phyloP scores from a whole-genome alignment of 2,888 invertebrate genomes.

The Andricus curvator region DNA sequence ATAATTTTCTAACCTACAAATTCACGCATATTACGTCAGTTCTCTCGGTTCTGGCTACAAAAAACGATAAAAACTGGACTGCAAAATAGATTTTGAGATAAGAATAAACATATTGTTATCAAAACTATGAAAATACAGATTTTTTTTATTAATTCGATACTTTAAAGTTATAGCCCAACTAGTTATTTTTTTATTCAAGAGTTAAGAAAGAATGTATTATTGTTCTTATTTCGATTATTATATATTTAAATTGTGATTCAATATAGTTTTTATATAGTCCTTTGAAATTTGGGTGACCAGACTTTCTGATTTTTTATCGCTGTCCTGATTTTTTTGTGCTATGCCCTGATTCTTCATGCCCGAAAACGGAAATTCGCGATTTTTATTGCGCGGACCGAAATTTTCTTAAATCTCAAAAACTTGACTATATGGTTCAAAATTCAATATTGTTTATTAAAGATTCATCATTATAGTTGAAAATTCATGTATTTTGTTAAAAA shows the following conservation, averaged over 20 bases:
- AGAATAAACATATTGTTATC: background rate
- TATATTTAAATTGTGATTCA: background rate
- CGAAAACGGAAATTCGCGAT: too few species aligned
- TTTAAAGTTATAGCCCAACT: background rate
- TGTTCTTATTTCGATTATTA: background rate
- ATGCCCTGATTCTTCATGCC: too few species aligned
- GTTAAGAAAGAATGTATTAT: background rate
- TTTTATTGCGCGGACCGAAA: too few species aligned
- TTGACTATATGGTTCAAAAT: too few species aligned
- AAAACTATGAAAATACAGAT: background rate
- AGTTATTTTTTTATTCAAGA: background rate
- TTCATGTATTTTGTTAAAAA: too few species aligned
- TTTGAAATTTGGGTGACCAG: too few species aligned
- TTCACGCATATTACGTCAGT: conserved; percentile 47
- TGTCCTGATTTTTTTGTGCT: too few species aligned
- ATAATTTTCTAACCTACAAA: conserved; percentile 43
- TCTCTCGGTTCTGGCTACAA: background rate
- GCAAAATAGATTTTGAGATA: background rate
- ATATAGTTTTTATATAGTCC: background rate
- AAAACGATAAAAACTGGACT: background rate
- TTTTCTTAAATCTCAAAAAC: too few species aligned
- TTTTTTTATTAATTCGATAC: background rate
- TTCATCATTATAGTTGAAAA: too few species aligned
- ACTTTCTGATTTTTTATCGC: too few species aligned
- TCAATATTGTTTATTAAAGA: too few species aligned